Percentiles rank a stretch among this genome's conserved stretches.
phyloP scores from a whole-genome alignment of 2,797 vertebrate species.

The Helostoma temminkii region DNA sequence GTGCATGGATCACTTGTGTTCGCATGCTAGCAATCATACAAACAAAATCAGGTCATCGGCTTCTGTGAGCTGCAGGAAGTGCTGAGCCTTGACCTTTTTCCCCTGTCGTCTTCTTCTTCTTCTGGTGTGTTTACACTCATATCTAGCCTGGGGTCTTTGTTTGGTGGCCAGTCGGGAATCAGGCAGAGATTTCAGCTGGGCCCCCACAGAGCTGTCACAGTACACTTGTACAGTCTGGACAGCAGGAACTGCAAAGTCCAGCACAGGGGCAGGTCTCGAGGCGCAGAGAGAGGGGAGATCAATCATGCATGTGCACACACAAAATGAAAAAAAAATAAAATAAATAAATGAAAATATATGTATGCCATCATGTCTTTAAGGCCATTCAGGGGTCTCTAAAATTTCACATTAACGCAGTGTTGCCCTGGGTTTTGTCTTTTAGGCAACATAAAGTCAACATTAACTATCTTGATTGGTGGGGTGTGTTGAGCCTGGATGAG shows the following conservation, averaged over 20 bases:
- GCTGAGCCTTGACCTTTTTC: conserved; percentile 57
- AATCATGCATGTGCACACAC: conserved; percentile 6
- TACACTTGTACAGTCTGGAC: conserved; percentile 21
- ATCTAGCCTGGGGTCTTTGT: conserved; percentile 33
- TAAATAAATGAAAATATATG: no score
- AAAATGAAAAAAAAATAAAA: not conserved
- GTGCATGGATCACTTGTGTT: conserved; percentile 62
- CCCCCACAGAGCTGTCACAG: conserved; percentile 44
- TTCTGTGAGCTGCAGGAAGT: conserved; percentile 67
- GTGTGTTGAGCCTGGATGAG: not conserved
- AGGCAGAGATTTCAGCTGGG: conserved; percentile 25
- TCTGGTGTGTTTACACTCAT: conserved; percentile 50
- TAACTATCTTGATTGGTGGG: not conserved
- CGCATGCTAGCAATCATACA: conserved; percentile 51
- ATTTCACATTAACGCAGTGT: not conserved
- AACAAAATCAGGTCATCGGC: conserved; percentile 72
- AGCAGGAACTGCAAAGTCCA: conserved; percentile 20
- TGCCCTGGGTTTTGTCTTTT: no score
- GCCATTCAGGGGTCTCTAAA: not conserved
- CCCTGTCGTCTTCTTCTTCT: conserved; percentile 24
- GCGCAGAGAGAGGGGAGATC: not conserved
- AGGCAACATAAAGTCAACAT: no score
- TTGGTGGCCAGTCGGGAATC: conserved; percentile 46
- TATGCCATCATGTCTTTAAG: no score
- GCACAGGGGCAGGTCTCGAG: conserved; percentile 12